Evolutionary conservation across 2,888 invertebrate species (phyloP), one percentile per base, ranked within the genome.

Genomic region (Galerucella pusilla): DNA sequence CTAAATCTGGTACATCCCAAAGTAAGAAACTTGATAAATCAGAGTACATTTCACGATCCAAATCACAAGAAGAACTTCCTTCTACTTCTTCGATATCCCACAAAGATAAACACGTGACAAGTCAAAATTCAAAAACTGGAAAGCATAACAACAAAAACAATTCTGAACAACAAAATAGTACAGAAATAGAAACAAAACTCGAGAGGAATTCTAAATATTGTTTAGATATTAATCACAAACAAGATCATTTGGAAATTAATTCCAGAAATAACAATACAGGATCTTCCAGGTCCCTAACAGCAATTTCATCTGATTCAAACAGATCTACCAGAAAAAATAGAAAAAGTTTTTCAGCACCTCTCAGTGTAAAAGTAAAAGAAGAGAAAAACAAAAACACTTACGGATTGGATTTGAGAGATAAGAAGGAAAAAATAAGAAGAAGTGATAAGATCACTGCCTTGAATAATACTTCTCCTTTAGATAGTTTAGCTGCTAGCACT

Each of bases 61-160:
- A 77, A 71, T 83, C 83, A 45, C 81, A 83, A 73, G 80, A 80
- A 72, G 81, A 82, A 75, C 75, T 81, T 12, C 76, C 77, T n/a
- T 79, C 81, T 20, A 77, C 77, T 52, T 78, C 80, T 45, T 73
- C 81, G 46, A 60, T 77, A n/a, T 74, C 52, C 63, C 68, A 80
- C 60, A 81, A 80, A 76, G 79, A 78, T 28, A 78, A 77, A 35
- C 73, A 71, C 25, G 66, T 60, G 10, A 63, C 73, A 68, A 68
- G 65, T 63, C 54, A 75, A 75, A 75, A 76, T 75, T 76, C 59
- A 2, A 80, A 78, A 74, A 59, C 77, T 5, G 16, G 49, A 2
- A 80, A 79, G 66, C 77, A 73, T 64, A 65, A 79, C 52, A 57
- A 70, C 28, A 78, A 76, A 63, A 49, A 71, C 1, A 75, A 77